These are phyloP conservation scores for Lasioglossum pauxillum DNA, from an alignment of 2,888 invertebrate genomes.

Conservation along the genomic window DNA sequence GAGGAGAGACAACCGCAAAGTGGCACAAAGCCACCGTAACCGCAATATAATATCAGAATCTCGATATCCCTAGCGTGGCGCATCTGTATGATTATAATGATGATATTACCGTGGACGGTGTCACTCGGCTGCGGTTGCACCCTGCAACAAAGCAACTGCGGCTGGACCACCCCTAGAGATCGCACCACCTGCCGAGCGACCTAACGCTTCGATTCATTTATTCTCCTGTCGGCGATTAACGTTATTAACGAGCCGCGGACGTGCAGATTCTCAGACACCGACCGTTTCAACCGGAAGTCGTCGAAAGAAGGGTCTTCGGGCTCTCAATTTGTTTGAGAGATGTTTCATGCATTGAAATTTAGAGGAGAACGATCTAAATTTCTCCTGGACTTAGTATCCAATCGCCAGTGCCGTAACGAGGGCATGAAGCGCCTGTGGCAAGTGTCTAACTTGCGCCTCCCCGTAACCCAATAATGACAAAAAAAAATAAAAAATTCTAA, in stretches of 20 bases:
- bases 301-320: background rate
- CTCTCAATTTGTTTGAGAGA: too few species aligned
- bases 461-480: too few species aligned
- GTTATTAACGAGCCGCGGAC: conserved; percentile 53
- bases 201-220: conserved; percentile 62
- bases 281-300: background rate
- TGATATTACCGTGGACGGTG: conserved; percentile 58
- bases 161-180: conserved; percentile 57
- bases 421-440: too few species aligned
- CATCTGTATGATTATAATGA: conserved; percentile 67
- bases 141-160: conserved; percentile 48
- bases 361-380: background rate
- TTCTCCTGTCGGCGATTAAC: conserved; percentile 51
- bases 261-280: background rate
- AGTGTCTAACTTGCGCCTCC: too few species aligned
- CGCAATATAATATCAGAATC: conserved; percentile 56
- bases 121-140: conserved; percentile 36
- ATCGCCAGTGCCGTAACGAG: too few species aligned
- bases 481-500: too few species aligned
- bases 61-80: conserved; percentile 52
- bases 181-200: conserved; percentile 69
- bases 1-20: background rate
- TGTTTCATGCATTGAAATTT: too few species aligned
- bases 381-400: background rate
- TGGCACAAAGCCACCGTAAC: conserved; percentile 60